phyloP scores from a whole-genome alignment of 2,113 vertebrate genomes.

The Promerops cafer region DNA sequence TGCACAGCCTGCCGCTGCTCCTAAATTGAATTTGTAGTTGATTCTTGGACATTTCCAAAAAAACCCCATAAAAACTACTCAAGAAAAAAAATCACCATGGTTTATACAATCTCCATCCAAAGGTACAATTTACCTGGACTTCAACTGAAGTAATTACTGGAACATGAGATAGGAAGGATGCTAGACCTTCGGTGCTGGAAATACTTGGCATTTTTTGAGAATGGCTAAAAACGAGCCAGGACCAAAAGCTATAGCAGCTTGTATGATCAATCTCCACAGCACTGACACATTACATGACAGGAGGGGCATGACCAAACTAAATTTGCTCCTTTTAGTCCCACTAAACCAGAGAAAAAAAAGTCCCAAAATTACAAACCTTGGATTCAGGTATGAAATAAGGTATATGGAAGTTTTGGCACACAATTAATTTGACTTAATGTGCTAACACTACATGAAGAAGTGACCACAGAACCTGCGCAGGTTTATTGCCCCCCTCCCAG shows the following conservation, averaged over 20 bases:
- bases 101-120: background rate
- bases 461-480: background rate
- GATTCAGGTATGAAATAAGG: background rate
- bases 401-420: background rate
- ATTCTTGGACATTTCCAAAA: background rate
- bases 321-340: background rate
- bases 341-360: background rate
- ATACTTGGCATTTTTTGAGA: background rate
- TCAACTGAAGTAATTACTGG: background rate
- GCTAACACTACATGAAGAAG: background rate
- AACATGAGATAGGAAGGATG: background rate
- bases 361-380: background rate
- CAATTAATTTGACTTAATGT: background rate
- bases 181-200: background rate
- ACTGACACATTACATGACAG: background rate
- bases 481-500: background rate
- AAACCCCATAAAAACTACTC: accelerated
- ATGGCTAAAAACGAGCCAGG: background rate
- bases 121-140: background rate
- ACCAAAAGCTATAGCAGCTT: background rate
- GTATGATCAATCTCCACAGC: background rate
- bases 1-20: background rate
- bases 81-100: background rate
- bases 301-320: background rate
- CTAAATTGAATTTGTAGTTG: background rate